Conservation (phyloP, 2,888 invertebrate species). For the Saturnia pavonia region DNA sequence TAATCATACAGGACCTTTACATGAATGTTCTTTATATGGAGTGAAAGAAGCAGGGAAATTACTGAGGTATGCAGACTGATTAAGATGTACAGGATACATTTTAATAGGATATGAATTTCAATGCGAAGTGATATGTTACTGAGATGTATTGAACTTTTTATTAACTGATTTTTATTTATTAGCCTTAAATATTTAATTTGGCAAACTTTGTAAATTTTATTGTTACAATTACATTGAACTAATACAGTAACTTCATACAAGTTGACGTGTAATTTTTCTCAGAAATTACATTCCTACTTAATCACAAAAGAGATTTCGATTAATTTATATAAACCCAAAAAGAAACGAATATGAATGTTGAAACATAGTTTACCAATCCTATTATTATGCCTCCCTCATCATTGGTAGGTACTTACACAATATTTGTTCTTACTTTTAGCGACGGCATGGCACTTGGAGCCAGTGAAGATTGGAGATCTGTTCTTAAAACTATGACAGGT, state of each 20-base stretch:
- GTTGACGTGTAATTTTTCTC: too few relatives aligned
- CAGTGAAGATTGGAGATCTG: conserved; percentile 71
- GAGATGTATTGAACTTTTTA: background rate
- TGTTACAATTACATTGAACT: background rate
- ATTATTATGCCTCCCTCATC: background rate
- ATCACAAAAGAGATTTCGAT: background rate
- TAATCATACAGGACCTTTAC: conserved; percentile 84
- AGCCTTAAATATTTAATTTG: background rate
- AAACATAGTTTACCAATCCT: background rate
- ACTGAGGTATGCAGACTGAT: conserved; percentile 69
- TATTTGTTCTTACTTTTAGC: conserved; percentile 46
- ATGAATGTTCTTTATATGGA: conserved; percentile 87
- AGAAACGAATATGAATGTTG: background rate
- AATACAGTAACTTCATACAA: background rate
- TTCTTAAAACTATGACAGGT: conserved; percentile 65
- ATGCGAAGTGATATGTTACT: background rate
- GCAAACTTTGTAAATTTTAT: too few relatives aligned
- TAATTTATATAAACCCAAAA: background rate
- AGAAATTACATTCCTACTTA: too few relatives aligned
- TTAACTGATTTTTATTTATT: background rate
- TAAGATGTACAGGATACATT: conserved; percentile 17
- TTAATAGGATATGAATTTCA: conserved; percentile 1
- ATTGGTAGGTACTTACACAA: background rate
- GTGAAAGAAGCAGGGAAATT: conserved; percentile 85
- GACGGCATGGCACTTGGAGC: conserved; percentile 73